Percentiles rank a stretch among this genome's conserved stretches.
Conservation (phyloP, 1,140 invertebrate species). For the Gryon sp. region DNA sequence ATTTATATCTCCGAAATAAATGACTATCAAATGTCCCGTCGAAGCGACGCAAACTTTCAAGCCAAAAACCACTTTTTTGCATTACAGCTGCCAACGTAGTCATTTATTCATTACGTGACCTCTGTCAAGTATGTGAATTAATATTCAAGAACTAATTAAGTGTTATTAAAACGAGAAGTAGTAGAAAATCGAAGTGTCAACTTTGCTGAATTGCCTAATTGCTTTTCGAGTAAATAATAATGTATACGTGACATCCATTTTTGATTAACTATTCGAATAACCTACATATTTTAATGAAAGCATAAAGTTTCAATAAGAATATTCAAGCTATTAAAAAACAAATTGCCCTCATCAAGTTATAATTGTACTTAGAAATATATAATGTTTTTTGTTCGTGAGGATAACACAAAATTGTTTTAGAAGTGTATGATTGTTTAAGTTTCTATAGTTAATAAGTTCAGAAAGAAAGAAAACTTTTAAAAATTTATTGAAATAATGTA, state of each 20-base stretch:
- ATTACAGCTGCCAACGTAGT: slow-evolving; percentile 28
- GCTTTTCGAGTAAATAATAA: neutral
- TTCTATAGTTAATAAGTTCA: too few species aligned
- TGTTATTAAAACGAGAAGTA: neutral
- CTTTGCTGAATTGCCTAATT: slow-evolving; percentile 23
- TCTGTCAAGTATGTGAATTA: slow-evolving; percentile 41
- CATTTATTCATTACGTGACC: slow-evolving; percentile 12
- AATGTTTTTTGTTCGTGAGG: too few species aligned
- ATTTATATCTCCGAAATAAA: slow-evolving; percentile 63
- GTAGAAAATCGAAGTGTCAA: slow-evolving; percentile 10
- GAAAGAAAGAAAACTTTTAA: too few species aligned
- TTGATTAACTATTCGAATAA: slow-evolving; percentile 1
- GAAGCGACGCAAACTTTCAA: slow-evolving; percentile 37
- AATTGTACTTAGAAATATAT: too few species aligned
- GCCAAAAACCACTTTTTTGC: slow-evolving; percentile 30
- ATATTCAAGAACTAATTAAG: slow-evolving; percentile 6
- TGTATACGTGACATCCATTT: slow-evolving; percentile 2
- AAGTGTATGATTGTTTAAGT: too few species aligned
- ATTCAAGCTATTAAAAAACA: slow-evolving; percentile 23
- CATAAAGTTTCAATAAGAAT: slow-evolving; percentile 6
- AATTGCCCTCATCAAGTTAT: too few species aligned
- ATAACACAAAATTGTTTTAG: too few species aligned
- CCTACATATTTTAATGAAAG: slow-evolving; percentile 7
- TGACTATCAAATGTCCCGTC: slow-evolving; percentile 52
- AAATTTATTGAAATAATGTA: too few species aligned